Base-by-base conservation (phyloP, 2,888 invertebrate species). In the Oscheius onirici region DNA sequence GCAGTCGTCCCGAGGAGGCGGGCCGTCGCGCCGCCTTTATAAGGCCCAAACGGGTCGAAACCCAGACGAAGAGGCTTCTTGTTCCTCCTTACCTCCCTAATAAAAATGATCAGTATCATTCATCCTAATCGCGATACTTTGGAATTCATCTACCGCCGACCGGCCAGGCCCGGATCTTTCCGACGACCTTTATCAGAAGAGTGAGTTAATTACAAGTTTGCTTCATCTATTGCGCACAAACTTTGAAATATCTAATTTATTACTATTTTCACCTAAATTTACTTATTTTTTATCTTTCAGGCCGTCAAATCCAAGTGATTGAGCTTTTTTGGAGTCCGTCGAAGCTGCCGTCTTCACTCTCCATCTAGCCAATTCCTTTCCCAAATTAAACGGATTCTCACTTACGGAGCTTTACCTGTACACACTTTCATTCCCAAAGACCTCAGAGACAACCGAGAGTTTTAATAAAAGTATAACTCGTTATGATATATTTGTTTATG, bases 31-130 rank as follows among this genome's bases (percentile, higher is more conserved):
- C 5, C 22, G 44, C 54, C 61, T 46, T 52, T 57, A 57, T 61
- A 54, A 61, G 55, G 58, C n/a, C 24, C 57, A 13, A n/a, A 20
- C 22, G 57, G 28, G 20, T 57, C 15, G 15, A 24, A 61, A 26
- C 11, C 24, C 20, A 41, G 26, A 22, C 34, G n/a, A 54, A 34
- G 34, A 34, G 34, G 34, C 34, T 34, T 34, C 34, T 34, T 34
- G 5, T 8, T 34, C 34, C 44, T 20, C 22, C 17, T 43, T 44
- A 15, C n/a, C 54, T 28, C 11, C 13, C n/a, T n/a, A n/a, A n/a
- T n/a, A 72, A 34, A 15, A 34, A 82, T 82, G 82, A 82, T 82
- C 70, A 79, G 79, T 74, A 81, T 82, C 58, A 78, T 82, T 34
- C 82, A 82, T 71, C 82, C 77, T 67, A 73, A 78, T 51, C 61